These are phyloP conservation scores for Arctia plantaginis DNA, from an alignment of 2,888 invertebrate species.

Conservation along the genomic window DNA sequence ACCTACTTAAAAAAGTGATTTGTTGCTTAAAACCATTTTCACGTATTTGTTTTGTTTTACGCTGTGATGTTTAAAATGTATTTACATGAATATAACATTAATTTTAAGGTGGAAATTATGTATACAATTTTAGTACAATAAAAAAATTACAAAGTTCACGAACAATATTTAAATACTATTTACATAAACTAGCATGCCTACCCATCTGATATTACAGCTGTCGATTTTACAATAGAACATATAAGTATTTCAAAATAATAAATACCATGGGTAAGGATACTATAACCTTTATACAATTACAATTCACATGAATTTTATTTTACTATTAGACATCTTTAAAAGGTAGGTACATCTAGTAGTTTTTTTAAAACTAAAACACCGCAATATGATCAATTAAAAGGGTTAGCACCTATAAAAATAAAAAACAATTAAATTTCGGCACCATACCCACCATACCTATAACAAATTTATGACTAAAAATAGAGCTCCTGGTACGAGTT, in stretches of 20 bases:
- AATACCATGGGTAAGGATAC: background rate
- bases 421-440: slow-evolving; percentile 39
- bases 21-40: background rate
- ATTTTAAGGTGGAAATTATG: background rate
- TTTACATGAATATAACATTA: background rate
- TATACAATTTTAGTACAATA: background rate
- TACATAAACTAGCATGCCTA: background rate
- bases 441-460: slow-evolving; percentile 44
- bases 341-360: slow-evolving; percentile 28
- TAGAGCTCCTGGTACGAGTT: background rate
- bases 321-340: slow-evolving; percentile 35
- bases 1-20: background rate
- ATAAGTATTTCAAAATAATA: background rate
- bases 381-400: slow-evolving; percentile 36
- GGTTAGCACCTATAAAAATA: slow-evolving; percentile 50
- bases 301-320: background rate
- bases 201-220: background rate
- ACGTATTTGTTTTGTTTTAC: background rate
- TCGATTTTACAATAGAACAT: background rate
- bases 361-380: slow-evolving; percentile 38
- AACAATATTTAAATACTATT: background rate
- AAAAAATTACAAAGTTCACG: slow-evolving; percentile 4
- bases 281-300: background rate
- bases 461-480: slow-evolving; percentile 36
- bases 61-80: background rate